Evolutionary conservation across 1,140 invertebrate genomes (phyloP), one percentile per base, ranked within the genome.

Genomic region (Paracyclopina nana): DNA sequence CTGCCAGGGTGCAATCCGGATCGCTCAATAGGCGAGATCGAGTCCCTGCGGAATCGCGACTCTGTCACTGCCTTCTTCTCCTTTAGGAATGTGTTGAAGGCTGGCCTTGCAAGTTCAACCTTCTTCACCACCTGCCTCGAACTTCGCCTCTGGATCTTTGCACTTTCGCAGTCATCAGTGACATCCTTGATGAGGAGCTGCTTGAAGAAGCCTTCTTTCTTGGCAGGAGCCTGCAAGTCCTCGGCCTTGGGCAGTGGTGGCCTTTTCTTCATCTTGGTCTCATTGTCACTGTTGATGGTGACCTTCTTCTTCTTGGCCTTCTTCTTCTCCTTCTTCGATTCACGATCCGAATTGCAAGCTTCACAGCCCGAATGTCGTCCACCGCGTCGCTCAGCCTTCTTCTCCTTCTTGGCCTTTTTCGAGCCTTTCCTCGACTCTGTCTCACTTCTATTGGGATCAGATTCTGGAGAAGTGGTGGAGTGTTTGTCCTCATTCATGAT

Each of bases 21-120:
- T n/a, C n/a, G n/a, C 25, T 48, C 16, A 12, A 12, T 27, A 6
- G 22, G 22, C 16, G 27, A 8, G 9, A n/a, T 22, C 8, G 25
- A 14, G 16, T 29, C 25, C 14, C 27, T 3, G 16, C 29, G 25
- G 27, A 48, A 48, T 11, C 25, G 25, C 9, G 46, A 48, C n/a
- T 48, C 46, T 25, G 24, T 28, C 22, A 48, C 46, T n/a, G 28
- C n/a, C 27, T 48, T 22, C 27, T 48, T 48, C 14, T 28, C 27
- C 4, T 29, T 25, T 27, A 48, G n/a, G n/a, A 27, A 48, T n/a
- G 27, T 14, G 8, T 29, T 27, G n/a, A 48, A 29, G 4, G 46
- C 14, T 25, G 46, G 46, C 46, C 16, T 22, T 3, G 46, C 16
- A 2, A 14, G 2, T 20, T 48, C 29, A n/a, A 48, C 46, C 22